Conservation (phyloP, 2,888 invertebrate species). For the Hecatera dysodea region DNA sequence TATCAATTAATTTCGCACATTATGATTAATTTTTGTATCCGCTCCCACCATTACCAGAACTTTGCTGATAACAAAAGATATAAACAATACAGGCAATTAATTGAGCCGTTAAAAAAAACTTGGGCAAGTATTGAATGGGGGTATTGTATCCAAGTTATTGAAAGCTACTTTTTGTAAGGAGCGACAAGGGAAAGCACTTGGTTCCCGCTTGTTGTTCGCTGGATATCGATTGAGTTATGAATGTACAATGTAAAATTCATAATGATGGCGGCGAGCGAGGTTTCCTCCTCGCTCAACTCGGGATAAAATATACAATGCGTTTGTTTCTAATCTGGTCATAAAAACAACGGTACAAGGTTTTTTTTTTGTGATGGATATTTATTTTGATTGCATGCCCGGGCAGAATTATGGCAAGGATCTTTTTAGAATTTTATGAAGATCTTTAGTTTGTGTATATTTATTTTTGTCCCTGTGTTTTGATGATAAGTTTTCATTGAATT, state of each 20-base stretch:
- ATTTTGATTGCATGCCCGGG: not conserved
- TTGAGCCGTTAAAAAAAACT: conserved; percentile 68
- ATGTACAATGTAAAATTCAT: conserved; percentile 53
- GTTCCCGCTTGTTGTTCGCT: conserved; percentile 41
- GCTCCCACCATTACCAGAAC: conserved; percentile 40
- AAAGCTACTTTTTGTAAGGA: conserved; percentile 69
- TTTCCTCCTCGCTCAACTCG: conserved; percentile 1
- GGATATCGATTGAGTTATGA: conserved; percentile 60
- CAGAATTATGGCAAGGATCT: not conserved
- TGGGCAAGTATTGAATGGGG: conserved; percentile 60
- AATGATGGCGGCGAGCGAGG: conserved; percentile 27
- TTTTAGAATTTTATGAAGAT: not conserved
- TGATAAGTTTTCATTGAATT: not conserved
- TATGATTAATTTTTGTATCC: conserved; percentile 55
- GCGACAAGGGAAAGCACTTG: conserved; percentile 76
- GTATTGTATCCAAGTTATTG: conserved; percentile 67
- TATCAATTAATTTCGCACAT: conserved; percentile 47
- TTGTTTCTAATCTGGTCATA: conserved; percentile 9
- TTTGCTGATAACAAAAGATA: conserved; percentile 62
- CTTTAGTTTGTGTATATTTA: not conserved
- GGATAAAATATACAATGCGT: conserved; percentile 16
- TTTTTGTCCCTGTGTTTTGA: not conserved
- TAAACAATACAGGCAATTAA: conserved; percentile 70
- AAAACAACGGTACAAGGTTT: not conserved
- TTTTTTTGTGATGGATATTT: not conserved